Evolutionary conservation across 30 jellyfish, hydroid and myxozoan species (phyloP).

Genomic region (Aurelia coerulea): DNA sequence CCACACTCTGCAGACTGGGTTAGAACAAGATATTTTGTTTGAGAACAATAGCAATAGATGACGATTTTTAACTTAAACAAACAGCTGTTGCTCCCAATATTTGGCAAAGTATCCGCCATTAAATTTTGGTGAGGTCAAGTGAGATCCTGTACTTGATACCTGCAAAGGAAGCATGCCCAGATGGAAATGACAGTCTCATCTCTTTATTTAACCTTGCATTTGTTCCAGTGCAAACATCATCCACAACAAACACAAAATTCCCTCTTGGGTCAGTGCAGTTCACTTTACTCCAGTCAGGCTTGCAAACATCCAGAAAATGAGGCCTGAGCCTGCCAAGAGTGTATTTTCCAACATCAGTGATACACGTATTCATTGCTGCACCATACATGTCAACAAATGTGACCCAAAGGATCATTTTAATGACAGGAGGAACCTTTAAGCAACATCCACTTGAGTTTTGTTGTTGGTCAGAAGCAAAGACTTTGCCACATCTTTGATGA

Average conservation of each 20-base stretch:
- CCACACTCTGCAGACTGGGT: too few species aligned
- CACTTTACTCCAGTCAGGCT: slow-evolving; percentile 82
- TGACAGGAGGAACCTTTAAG: slow-evolving; percentile 20
- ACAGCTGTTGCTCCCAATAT: too few species aligned
- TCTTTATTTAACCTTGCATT: slow-evolving; percentile 50
- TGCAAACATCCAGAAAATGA: slow-evolving; percentile 85
- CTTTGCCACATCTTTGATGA: neutral
- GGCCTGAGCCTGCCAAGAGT: slow-evolving; percentile 92
- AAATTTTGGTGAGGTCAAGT: too few species aligned
- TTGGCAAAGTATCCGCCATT: too few species aligned
- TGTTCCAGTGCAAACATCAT: slow-evolving; percentile 79
- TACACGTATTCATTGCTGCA: slow-evolving; percentile 68
- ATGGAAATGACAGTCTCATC: slow-evolving; percentile 90
- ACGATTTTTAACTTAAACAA: too few species aligned
- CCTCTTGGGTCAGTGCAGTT: slow-evolving; percentile 81
- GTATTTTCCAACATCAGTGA: slow-evolving; percentile 92
- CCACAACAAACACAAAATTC: slow-evolving; percentile 54
- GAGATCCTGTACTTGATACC: slow-evolving; percentile 25
- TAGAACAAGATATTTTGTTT: too few species aligned
- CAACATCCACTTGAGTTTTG: neutral
- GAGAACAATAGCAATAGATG: too few species aligned
- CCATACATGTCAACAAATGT: slow-evolving; percentile 60
- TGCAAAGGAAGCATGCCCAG: slow-evolving; percentile 92
- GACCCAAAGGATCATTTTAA: slow-evolving; percentile 32
- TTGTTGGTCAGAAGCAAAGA: too few species aligned